Base-by-base conservation (phyloP, 2,888 invertebrate genomes). In the Apamea sordens region DNA sequence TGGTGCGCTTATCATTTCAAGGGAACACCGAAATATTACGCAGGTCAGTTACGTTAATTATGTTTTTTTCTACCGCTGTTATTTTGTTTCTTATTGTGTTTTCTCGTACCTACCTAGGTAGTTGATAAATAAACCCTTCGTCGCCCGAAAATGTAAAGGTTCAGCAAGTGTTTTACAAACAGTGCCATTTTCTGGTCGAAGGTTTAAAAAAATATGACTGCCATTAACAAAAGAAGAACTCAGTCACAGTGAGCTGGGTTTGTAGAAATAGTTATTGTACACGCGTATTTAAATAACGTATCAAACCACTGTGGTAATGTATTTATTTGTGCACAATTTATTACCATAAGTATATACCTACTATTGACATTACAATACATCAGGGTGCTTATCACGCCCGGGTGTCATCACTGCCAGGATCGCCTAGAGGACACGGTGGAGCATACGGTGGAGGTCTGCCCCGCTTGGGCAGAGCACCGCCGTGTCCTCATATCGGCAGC, bases 1-100 rank as follows among this genome's bases (percentile, higher is more conserved):
- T 82, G 44, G 67, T 68, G 44, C 53, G 67, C 68, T 77, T 83
- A 47, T 80, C 67, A 53, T 61, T 83, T 36, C 18, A 47, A 68
- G 44, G 53, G 28, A 83, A 77, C 8, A 15, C 18, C 4, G 13
- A 68, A 28, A 53, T 77, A 83, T 83, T 84, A 63, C 24, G 15
- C 61, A 83, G 68, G 84, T 80, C 28, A 77, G 84, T 80, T 24
- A 10, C 36, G 61, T 32, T 13, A 24, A 13, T 18, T 47, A 15
- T n/a, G 7, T 32, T 32, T 24, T 28, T n/a, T 59, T 56, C 28
- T n/a, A 36, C 10, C 0, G 15, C n/a, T 28, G 3, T 6, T 3
- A n/a, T 5, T 21, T 13, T 8, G 13, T 71, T 11, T 11, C n/a
- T 11, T 24, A 8, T 69, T 24, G 4, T 69, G 0, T 32, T 68